Percentiles rank a stretch among this genome's conserved stretches.
phyloP scores from a whole-genome alignment of 2,888 invertebrate genomes.

The Andrena chrysosceles region DNA sequence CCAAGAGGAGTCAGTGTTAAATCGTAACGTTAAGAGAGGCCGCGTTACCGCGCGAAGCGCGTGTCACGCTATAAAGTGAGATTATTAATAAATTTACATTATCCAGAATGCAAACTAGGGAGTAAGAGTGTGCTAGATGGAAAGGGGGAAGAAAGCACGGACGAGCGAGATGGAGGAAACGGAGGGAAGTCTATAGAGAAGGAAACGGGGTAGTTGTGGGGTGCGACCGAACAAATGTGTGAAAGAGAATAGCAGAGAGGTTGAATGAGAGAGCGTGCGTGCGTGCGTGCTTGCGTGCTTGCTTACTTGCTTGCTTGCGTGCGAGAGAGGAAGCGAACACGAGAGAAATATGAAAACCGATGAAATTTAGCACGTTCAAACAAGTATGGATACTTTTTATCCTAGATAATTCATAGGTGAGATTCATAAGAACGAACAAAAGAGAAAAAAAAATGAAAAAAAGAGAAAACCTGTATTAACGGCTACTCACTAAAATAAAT shows the following conservation, averaged over 20 bases:
- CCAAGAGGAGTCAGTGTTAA: slow-evolving; percentile 61
- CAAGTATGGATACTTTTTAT: slow-evolving; percentile 83
- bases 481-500: slow-evolving; percentile 82
- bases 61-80: slow-evolving; percentile 84
- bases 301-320: slow-evolving; percentile 18
- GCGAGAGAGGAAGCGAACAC: slow-evolving; percentile 67
- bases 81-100: slow-evolving; percentile 85
- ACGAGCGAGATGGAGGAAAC: neutral
- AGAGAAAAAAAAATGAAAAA: slow-evolving; percentile 73
- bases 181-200: neutral
- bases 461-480: slow-evolving; percentile 78
- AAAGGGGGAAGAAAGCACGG: slow-evolving; percentile 27
- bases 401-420: slow-evolving; percentile 83
- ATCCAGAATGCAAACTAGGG: slow-evolving; percentile 72
- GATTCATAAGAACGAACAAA: slow-evolving; percentile 71
- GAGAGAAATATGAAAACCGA: slow-evolving; percentile 54
- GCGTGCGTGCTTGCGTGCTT: neutral
- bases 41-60: slow-evolving; percentile 38
- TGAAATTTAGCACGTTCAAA: slow-evolving; percentile 73
- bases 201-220: neutral
- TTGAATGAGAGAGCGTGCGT: neutral
- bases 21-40: slow-evolving; percentile 77
- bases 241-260: slow-evolving; percentile 79
- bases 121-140: slow-evolving; percentile 60
- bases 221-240: slow-evolving; percentile 76